Base-by-base conservation (phyloP, 1,140 invertebrate species). In the Bombus sibiricus region DNA sequence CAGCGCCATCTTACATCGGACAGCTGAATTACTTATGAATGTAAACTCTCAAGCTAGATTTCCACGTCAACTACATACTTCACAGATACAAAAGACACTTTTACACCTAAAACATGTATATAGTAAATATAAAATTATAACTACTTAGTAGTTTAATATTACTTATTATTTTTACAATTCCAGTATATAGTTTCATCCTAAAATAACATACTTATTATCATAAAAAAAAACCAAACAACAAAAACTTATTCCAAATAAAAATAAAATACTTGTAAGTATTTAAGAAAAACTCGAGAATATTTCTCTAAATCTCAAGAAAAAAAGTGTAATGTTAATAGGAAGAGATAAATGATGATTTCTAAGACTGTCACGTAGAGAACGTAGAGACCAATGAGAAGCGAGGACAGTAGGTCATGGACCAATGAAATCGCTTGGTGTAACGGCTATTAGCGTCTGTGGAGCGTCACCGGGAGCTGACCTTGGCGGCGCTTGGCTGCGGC, bases 401-500 rank as follows among this genome's bases (percentile, higher is more conserved):
- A 15, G 34, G 69, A 68, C 43, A 57, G 18, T 74, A 22, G 37
- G n/a, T 57, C 37, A 15, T 22, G 78, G 59, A 15, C 86, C 83
- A 88, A 87, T 87, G 41, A 72, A 43, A 39, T 68, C 5, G 62
- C 22, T n/a, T 53, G 32, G 64, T 59, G 37, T 69, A 77, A 78
- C 78, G 59, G 75, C 47, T 47, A 74, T 57, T 39, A 47, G 80
- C 85, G 82, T 71, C 57, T 32, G 22, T 37, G 22, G 32, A 41
- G 74, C 86, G 78, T 79, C 62, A 69, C 64, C 78, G 81, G 72
- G 66, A 62, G 72, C 75, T 88, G 89, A 90, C 88, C 89, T 90
- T 90, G 89, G 81, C 78, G 89, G 41, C 59, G 43, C 74, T 81
- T 68, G 88, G 83, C 89, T 88, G 81, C 62, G 88, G 83, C 89